A percentile compares a stretch with the other conserved stretches of the same genome.
phyloP scores from a whole-genome alignment of 2,888 invertebrate genomes.

The Eilema caniola region DNA sequence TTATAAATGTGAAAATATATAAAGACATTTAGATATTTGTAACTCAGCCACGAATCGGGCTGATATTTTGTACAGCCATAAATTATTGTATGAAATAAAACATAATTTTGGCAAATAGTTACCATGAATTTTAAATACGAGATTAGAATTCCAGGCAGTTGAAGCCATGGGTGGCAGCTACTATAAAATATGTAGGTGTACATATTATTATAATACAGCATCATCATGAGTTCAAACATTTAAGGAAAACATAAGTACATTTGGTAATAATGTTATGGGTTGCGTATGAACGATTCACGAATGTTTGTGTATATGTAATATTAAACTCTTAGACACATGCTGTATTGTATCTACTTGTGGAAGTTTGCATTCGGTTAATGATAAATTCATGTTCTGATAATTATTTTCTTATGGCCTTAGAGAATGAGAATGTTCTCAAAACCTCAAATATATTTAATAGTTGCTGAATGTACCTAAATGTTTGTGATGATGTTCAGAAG shows the following conservation, averaged over 20 bases:
- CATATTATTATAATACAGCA: not conserved
- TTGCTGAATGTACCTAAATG: too few species aligned
- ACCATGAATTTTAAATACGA: too few species aligned
- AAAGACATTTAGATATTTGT: too few species aligned
- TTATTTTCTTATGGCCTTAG: not conserved
- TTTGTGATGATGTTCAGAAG: too few species aligned
- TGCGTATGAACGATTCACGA: not conserved
- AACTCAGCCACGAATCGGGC: too few species aligned
- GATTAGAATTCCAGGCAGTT: too few species aligned
- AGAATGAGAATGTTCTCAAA: not conserved
- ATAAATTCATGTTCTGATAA: not conserved
- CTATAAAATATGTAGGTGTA: not conserved
- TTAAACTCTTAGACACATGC: not conserved
- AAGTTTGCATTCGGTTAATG: not conserved
- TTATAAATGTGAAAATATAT: too few species aligned
- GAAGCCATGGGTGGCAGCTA: too few species aligned
- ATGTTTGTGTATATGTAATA: not conserved
- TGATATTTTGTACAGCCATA: too few species aligned
- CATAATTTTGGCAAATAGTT: too few species aligned
- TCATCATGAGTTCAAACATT: constrained; percentile 30
- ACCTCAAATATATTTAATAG: too few species aligned
- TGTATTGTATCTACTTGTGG: not conserved
- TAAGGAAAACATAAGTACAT: constrained; percentile 30
- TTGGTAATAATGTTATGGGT: not conserved
- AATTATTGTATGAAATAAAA: too few species aligned